Base-by-base conservation (phyloP, 2,888 invertebrate genomes). In the Campoplex nolae region DNA sequence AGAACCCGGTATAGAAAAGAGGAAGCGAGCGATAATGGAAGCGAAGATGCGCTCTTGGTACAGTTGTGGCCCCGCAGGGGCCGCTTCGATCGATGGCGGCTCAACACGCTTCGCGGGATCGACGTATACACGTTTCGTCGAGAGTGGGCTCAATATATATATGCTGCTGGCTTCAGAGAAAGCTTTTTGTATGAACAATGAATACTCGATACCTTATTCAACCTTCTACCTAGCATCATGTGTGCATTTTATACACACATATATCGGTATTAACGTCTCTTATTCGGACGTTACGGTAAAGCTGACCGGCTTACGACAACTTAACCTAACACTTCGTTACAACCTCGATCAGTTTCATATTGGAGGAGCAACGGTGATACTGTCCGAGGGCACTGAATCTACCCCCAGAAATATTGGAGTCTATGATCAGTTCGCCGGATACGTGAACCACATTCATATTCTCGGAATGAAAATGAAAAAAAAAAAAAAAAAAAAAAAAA, bases 1-100 rank as follows among this genome's bases (percentile, higher is more conserved):
- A 54, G 54, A 75, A 71, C 42, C 32, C 48, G 82, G 76, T 71
- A 76, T 67, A 65, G 48, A 18, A 76, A n/a, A 70, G 78, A 81
- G 81, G 78, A 58, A 86, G 74, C 71, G 81, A 68, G 58, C 80
- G 77, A 84, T 84, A 84, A 84, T 81, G 81, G 78, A 81, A 86
- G 86, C 79, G 76, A 88, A 80, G 76, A 84, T 84, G 84, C 75
- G 75, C 80, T 75, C 45, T 48, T 80, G 42, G 80, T 80, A 76
- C 75, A 78, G 62, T 75, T 38, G 75, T 70, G 74, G 73, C 81
- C 74, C 84, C 84, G 78, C 11, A 79, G 76, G 62, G 70, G 65
- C 48, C 80, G 71, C 58, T 42, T 35, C 81, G 74, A 81, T 81
- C 77, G 73, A 85, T 77, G 67, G 51, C 42, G 32, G 67, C 76